Percentiles rank a stretch among this genome's conserved stretches.
phyloP scores from a whole-genome alignment of 1,140 invertebrate species.

The Metopolophium dirhodum region DNA sequence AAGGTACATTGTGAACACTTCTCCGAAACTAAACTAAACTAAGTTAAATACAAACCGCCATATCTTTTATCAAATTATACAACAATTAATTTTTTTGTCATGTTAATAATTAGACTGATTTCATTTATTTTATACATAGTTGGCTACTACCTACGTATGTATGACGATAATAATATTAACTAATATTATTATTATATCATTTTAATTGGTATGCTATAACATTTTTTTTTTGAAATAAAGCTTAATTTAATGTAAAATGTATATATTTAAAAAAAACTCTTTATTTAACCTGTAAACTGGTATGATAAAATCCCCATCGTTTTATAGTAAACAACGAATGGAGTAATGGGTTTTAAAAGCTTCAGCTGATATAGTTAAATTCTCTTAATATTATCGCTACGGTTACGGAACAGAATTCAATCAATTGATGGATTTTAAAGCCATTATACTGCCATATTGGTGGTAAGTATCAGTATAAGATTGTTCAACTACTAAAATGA shows the following conservation, averaged over 20 bases:
- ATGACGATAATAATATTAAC: too few species aligned
- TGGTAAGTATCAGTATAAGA: background rate
- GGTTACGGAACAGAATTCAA: background rate
- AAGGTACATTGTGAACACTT: background rate
- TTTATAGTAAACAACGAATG: background rate
- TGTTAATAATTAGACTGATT: background rate
- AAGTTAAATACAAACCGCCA: too few species aligned
- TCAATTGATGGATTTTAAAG: constrained; percentile 4
- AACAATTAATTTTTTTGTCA: background rate
- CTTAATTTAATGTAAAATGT: background rate
- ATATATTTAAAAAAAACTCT: background rate
- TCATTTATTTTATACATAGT: background rate
- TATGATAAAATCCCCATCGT: background rate
- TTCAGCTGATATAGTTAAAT: background rate
- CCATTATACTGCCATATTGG: background rate
- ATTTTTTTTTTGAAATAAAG: background rate
- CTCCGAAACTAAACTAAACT: background rate
- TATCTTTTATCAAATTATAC: background rate
- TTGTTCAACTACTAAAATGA: background rate
- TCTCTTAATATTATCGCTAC: background rate
- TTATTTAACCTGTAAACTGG: background rate
- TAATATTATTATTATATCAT: background rate
- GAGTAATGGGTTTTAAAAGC: background rate
- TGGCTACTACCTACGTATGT: background rate
- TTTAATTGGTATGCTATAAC: background rate